Percentiles rank a stretch among this genome's conserved stretches.
Evolutionary conservation across 2,797 vertebrate genomes (phyloP).

Genomic region (Prionace glauca): DNA sequence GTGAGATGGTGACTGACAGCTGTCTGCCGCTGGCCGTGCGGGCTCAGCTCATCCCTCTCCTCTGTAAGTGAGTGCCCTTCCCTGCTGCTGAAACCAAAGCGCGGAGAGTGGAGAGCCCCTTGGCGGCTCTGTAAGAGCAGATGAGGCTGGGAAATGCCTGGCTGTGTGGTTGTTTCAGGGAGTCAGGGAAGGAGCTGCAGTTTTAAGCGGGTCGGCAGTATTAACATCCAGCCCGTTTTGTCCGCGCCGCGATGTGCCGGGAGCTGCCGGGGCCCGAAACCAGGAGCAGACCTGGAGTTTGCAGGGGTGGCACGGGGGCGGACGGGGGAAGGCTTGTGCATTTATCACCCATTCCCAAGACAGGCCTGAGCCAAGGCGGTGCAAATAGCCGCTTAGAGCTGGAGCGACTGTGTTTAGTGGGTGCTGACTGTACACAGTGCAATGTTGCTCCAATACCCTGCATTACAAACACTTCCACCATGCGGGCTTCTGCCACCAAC

Average conservation of each 20-base stretch:
- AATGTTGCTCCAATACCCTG: not conserved
- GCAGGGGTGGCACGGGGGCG: no score
- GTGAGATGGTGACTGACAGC: slow-evolving; percentile 8
- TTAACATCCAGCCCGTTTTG: not conserved
- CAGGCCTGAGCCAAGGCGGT: slow-evolving; percentile 8
- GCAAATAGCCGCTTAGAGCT: not conserved
- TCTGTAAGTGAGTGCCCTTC: not conserved
- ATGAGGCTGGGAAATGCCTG: not conserved
- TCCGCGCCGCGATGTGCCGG: not conserved
- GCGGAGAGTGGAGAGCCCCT: not conserved
- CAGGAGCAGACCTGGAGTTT: not conserved
- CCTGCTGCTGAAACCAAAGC: not conserved
- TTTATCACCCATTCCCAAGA: not conserved
- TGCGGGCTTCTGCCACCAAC: not conserved
- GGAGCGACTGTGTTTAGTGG: not conserved
- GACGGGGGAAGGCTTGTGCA: not conserved
- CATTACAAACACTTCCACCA: not conserved
- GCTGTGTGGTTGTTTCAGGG: not conserved
- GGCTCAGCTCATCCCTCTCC: not conserved
- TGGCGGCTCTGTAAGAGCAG: not conserved
- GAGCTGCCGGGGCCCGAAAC: not conserved
- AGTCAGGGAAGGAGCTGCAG: not conserved
- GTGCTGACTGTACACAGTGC: not conserved
- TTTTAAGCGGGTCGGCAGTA: not conserved
- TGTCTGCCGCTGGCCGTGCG: not conserved